Evolutionary conservation across 64 coral and sea anemone genomes (phyloP).

Genomic region (Pocillopora damicornis): DNA sequence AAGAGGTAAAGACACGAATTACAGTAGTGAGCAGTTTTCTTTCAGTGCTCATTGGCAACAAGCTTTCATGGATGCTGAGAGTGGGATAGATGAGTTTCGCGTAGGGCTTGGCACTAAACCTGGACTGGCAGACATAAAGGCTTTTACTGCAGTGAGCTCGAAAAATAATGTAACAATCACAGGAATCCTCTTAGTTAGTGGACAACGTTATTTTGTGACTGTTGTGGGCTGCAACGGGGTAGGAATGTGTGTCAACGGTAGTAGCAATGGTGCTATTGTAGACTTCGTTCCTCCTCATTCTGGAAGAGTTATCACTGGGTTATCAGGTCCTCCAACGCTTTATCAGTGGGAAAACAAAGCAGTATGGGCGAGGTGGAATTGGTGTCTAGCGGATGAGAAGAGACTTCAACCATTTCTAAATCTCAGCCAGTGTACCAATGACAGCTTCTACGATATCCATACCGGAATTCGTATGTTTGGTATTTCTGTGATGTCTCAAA

Average conservation of each 20-base stretch:
- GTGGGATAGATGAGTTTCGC: slow-evolving; percentile 52
- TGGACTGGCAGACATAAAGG: slow-evolving; percentile 53
- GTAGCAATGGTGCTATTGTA: slow-evolving; percentile 78
- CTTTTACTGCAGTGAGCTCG: slow-evolving; percentile 38
- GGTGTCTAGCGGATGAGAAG: slow-evolving; percentile 74
- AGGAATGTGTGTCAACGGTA: slow-evolving; percentile 79
- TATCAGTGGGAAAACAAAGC: slow-evolving; percentile 84
- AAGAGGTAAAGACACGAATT: slow-evolving; percentile 65
- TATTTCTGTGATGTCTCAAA: slow-evolving; percentile 68
- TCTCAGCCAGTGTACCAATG: slow-evolving; percentile 31
- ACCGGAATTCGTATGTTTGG: slow-evolving; percentile 78
- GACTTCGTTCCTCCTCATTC: slow-evolving; percentile 83
- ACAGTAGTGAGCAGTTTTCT: slow-evolving; percentile 24
- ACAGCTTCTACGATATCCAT: slow-evolving; percentile 77
- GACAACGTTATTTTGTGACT: slow-evolving; percentile 62
- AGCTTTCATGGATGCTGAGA: slow-evolving; percentile 79
- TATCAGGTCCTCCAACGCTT: slow-evolving; percentile 55
- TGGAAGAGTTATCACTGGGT: slow-evolving; percentile 69
- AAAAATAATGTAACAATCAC: slow-evolving; percentile 38
- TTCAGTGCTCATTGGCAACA: slow-evolving; percentile 84
- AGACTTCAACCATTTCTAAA: neutral
- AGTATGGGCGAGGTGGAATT: slow-evolving; percentile 91
- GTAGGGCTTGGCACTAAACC: slow-evolving; percentile 68
- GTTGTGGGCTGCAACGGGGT: slow-evolving; percentile 90
- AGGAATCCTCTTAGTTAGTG: slow-evolving; percentile 65